Percentiles rank a stretch among this genome's conserved stretches.
Evolutionary conservation across 2,797 vertebrate genomes (phyloP).

Genomic region (Pantherophis vulpinus): DNA sequence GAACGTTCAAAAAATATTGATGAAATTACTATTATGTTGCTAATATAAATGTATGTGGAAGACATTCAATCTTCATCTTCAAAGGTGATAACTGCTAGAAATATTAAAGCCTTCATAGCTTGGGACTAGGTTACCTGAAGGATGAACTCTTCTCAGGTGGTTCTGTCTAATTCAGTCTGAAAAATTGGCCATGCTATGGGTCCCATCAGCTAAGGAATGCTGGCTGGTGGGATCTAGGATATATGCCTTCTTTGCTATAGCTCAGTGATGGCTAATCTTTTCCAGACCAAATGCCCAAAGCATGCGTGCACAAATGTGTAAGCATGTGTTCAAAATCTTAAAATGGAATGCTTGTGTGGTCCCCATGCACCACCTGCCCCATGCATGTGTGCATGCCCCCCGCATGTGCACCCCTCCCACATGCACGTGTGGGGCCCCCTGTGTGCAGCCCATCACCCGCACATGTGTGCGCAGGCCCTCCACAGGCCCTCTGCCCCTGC

Average conservation of each 20-base stretch:
- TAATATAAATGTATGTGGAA: neutral
- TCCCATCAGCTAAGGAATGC: neutral
- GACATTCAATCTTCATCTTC: neutral
- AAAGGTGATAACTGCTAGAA: neutral
- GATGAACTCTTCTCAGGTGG: neutral
- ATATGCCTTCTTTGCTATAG: neutral
- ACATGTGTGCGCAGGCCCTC: too few species aligned
- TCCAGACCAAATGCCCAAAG: too few species aligned
- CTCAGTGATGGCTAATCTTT: neutral
- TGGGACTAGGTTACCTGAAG: neutral
- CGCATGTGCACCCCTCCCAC: too few species aligned
- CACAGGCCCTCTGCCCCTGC: too few species aligned
- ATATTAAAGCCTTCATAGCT: neutral
- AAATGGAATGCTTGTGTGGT: too few species aligned
- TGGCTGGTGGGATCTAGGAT: neutral
- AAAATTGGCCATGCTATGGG: neutral
- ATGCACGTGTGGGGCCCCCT: too few species aligned
- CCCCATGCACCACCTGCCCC: too few species aligned
- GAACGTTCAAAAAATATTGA: neutral
- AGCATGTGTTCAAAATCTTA: too few species aligned
- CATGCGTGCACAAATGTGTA: too few species aligned
- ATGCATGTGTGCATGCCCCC: too few species aligned
- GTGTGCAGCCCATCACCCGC: too few species aligned
- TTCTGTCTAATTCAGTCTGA: neutral
- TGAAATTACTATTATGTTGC: neutral